Conservation (phyloP, 1,140 invertebrate species). For the Sinella curviseta region DNA sequence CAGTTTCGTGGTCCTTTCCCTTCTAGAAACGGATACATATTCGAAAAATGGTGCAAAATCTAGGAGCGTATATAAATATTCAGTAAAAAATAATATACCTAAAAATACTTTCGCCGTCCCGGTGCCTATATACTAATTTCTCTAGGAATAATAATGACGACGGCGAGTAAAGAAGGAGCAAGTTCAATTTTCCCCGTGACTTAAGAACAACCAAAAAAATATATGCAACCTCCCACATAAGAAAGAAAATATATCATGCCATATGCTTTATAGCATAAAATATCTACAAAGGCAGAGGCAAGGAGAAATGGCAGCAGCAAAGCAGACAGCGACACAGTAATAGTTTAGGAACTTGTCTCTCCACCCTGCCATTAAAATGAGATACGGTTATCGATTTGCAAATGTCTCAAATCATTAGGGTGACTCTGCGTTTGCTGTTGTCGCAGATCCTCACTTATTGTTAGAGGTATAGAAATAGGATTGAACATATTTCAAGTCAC, state of each 20-base stretch:
- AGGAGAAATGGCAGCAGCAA: too few species aligned
- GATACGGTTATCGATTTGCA: slow-evolving; percentile 24
- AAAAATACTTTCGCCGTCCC: background rate
- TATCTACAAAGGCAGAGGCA: background rate
- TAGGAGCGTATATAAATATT: background rate
- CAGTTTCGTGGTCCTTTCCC: too few species aligned
- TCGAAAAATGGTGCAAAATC: too few species aligned
- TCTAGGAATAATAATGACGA: background rate
- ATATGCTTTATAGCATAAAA: too few species aligned
- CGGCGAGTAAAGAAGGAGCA: background rate
- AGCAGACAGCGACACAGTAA: background rate
- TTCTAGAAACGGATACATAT: too few species aligned
- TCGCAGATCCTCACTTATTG: background rate
- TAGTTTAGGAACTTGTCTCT: background rate
- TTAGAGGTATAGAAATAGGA: too few species aligned
- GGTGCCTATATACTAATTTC: background rate
- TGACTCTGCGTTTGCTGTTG: background rate
- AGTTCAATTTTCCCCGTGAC: slow-evolving; percentile 7
- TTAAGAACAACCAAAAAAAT: background rate
- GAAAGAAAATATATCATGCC: too few species aligned
- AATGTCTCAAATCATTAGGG: slow-evolving; percentile 24
- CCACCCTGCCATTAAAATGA: slow-evolving; percentile 18
- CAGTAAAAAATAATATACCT: background rate
- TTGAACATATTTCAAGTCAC: background rate
- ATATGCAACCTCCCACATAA: background rate